A percentile compares a stretch with the other conserved stretches of the same genome.
Conservation (phyloP, 2,888 invertebrate species). For the Drosophila neotestacea region DNA sequence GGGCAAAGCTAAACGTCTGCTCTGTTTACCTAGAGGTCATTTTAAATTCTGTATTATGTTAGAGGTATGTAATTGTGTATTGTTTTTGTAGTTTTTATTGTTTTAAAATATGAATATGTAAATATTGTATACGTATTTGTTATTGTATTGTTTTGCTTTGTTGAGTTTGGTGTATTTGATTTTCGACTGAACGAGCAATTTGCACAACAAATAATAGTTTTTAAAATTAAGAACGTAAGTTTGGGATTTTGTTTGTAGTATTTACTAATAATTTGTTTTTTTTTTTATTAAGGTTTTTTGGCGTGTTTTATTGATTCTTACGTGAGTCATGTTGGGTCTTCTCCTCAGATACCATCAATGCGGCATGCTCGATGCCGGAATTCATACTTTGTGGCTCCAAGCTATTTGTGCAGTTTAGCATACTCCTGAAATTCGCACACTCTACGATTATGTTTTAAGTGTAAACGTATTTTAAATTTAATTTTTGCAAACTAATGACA, state of each 20-base stretch:
- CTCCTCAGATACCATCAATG: constrained; percentile 91
- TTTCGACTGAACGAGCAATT: constrained; percentile 70
- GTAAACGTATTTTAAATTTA: constrained; percentile 83
- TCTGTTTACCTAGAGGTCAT: constrained; percentile 52
- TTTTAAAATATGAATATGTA: constrained; percentile 40
- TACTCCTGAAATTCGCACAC: constrained; percentile 91
- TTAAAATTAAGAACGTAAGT: constrained; percentile 53
- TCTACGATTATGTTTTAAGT: constrained; percentile 86
- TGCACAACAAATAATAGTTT: constrained; percentile 73
- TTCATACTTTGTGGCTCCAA: constrained; percentile 94
- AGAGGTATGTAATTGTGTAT: constrained; percentile 29
- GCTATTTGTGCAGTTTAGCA: constrained; percentile 97
- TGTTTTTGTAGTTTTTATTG: constrained; percentile 18
- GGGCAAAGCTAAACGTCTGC: constrained; percentile 45
- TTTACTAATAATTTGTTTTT: constrained; percentile 41
- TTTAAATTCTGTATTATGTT: constrained; percentile 31
- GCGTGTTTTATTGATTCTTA: constrained; percentile 86
- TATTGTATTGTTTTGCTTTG: constrained; percentile 35
- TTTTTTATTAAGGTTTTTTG: constrained; percentile 35
- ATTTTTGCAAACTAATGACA: constrained; percentile 78
- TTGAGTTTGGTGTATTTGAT: constrained; percentile 34
- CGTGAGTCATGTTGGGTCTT: constrained; percentile 92
- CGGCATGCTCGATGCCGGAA: constrained; percentile 91
- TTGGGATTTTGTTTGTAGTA: constrained; percentile 48
- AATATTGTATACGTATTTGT: constrained; percentile 43